These are phyloP conservation scores for Tetrapedia diversipes DNA, from an alignment of 2,888 invertebrate species.

Conservation along the genomic window DNA sequence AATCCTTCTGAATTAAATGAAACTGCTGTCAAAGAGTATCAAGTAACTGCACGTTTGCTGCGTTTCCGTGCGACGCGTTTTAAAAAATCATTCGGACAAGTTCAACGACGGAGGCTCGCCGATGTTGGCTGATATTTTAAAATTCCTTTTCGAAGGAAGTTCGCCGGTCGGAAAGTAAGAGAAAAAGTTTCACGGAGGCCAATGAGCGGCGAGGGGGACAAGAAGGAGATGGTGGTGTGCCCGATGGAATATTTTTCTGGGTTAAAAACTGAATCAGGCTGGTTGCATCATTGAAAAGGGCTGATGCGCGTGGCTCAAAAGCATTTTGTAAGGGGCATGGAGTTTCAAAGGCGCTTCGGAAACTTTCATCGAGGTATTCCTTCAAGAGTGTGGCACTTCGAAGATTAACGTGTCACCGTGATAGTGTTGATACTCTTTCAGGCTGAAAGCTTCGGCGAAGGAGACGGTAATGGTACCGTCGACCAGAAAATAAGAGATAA, in stretches of 20 bases:
- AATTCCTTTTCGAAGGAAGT: neutral
- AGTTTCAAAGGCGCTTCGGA: slow-evolving; percentile 53
- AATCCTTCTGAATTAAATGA: no score
- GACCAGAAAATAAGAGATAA: slow-evolving; percentile 49
- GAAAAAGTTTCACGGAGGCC: slow-evolving; percentile 21
- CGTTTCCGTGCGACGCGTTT: neutral
- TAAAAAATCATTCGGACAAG: neutral
- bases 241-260: slow-evolving; percentile 51
- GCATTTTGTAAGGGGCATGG: slow-evolving; percentile 54
- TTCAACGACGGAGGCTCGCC: neutral
- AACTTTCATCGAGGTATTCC: slow-evolving; percentile 49
- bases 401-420: slow-evolving; percentile 57
- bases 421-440: slow-evolving; percentile 55
- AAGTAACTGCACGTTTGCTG: neutral
- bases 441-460: slow-evolving; percentile 34
- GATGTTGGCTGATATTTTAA: neutral
- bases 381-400: slow-evolving; percentile 52
- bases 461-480: slow-evolving; percentile 32
- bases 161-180: neutral
- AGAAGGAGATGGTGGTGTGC: neutral
- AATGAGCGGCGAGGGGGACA: slow-evolving; percentile 37
- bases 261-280: slow-evolving; percentile 54
- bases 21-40: no score
- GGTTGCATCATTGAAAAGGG: slow-evolving; percentile 55
- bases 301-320: slow-evolving; percentile 51